A percentile compares a stretch with the other conserved stretches of the same genome.
Evolutionary conservation across 2,888 invertebrate species (phyloP).

Genomic region (Pristionchus exspectatus): DNA sequence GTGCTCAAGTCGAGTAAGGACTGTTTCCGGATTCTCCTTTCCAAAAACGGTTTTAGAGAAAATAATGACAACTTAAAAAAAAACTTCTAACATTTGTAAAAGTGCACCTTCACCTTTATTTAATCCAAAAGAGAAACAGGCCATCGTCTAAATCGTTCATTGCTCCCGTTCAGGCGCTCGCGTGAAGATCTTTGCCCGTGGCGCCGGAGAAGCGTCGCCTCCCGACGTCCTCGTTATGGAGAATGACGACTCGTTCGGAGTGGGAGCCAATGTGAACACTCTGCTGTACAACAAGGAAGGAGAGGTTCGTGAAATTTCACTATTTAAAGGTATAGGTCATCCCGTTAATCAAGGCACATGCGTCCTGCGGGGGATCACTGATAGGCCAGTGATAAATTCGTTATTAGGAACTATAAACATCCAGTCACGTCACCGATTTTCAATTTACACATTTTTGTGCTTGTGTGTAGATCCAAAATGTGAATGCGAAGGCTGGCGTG

Average conservation of each 20-base stretch:
- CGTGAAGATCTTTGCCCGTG: constrained; percentile 73
- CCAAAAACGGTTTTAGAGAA: neutral
- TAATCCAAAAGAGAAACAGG: no score
- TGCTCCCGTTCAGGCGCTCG: constrained; percentile 3
- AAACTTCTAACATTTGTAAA: no score
- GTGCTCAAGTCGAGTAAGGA: constrained; percentile 68
- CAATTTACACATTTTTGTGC: neutral
- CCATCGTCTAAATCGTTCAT: no score
- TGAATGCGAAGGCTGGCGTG: constrained; percentile 36
- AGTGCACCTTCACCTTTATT: no score
- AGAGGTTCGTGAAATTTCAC: constrained; percentile 62
- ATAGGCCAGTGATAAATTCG: no score
- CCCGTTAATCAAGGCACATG: no score
- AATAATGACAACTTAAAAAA: no score
- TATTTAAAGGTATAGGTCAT: neutral
- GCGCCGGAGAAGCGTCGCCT: constrained; percentile 66
- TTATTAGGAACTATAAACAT: no score
- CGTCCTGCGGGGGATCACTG: no score
- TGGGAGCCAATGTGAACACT: constrained; percentile 74
- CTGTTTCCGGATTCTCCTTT: neutral
- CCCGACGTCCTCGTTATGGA: constrained; percentile 73
- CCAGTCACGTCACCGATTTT: no score
- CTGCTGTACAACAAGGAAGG: constrained; percentile 76
- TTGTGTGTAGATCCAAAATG: constrained; percentile 71
- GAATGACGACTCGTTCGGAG: constrained; percentile 74